Evolutionary conservation across 2,888 invertebrate genomes (phyloP).

Genomic region (Drosophila rellima): DNA sequence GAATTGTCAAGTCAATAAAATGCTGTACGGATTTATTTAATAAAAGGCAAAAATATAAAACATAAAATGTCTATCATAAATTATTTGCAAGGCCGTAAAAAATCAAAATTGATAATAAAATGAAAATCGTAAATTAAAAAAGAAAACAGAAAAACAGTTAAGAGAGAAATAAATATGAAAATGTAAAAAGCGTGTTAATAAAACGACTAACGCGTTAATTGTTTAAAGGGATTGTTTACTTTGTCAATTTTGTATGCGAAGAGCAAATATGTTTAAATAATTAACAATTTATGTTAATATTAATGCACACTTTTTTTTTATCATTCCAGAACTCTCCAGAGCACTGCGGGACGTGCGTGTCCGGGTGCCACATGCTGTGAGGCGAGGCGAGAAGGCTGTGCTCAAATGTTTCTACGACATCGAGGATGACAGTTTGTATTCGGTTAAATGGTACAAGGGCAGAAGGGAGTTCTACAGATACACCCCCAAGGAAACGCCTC

Average conservation of each 20-base stretch:
- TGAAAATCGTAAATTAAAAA: constrained; percentile 59
- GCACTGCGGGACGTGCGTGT: constrained; percentile 89
- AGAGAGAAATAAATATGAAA: constrained; percentile 1
- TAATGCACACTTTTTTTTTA: constrained; percentile 11
- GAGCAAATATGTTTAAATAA: constrained; percentile 55
- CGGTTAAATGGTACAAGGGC: constrained; percentile 95
- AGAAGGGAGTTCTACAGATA: constrained; percentile 93
- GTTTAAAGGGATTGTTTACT: constrained; percentile 50
- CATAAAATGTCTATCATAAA: constrained; percentile 64
- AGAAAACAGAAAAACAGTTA: not conserved
- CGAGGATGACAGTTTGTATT: constrained; percentile 91
- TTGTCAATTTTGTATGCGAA: constrained; percentile 40
- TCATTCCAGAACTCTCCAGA: constrained; percentile 65
- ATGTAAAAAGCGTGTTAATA: not conserved
- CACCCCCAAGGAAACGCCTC: constrained; percentile 90
- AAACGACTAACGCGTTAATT: constrained; percentile 2
- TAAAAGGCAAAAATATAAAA: constrained; percentile 52
- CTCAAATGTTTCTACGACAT: constrained; percentile 92
- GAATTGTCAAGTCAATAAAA: constrained; percentile 69
- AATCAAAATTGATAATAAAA: constrained; percentile 72
- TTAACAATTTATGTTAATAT: constrained; percentile 42
- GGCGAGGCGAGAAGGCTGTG: constrained; percentile 88
- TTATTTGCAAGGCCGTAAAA: constrained; percentile 60
- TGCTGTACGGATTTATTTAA: constrained; percentile 67
- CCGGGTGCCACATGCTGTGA: constrained; percentile 89